These are phyloP conservation scores for Champsocephalus esox DNA, from an alignment of 2,797 vertebrate species.

Conservation along the genomic window DNA sequence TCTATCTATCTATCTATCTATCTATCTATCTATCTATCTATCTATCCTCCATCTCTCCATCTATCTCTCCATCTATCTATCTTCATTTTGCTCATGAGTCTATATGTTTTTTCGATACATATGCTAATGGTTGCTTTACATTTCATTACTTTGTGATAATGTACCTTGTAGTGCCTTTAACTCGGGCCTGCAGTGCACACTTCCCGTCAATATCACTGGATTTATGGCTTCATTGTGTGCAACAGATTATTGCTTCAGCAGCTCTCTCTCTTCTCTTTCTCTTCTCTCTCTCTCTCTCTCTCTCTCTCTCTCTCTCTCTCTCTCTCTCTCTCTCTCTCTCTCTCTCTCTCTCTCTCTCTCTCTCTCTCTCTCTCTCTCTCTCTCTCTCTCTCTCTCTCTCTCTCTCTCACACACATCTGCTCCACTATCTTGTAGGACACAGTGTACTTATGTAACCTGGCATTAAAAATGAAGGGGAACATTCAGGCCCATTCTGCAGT, in stretches of 20 bases:
- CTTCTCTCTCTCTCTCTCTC: not conserved
- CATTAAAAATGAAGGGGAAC: not conserved
- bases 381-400: slow-evolving; percentile 5
- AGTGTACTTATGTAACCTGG: not conserved
- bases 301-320: too few species aligned
- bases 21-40: slow-evolving; percentile 23
- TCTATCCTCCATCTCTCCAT: slow-evolving; percentile 8
- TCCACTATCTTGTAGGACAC: slow-evolving; percentile 13
- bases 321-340: too few species aligned
- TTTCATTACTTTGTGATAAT: slow-evolving; percentile 44
- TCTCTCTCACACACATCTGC: slow-evolving; percentile 20
- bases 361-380: slow-evolving; percentile 4
- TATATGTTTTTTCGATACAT: slow-evolving; percentile 1
- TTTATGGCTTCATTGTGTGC: slow-evolving; percentile 55
- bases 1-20: slow-evolving; percentile 23
- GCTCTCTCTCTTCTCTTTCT: not conserved
- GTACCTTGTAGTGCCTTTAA: slow-evolving; percentile 28
- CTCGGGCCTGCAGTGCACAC: slow-evolving; percentile 29
- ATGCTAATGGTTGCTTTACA: slow-evolving; percentile 20
- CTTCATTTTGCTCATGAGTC: slow-evolving; percentile 5
- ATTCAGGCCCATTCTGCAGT: not conserved
- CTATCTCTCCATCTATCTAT: slow-evolving; percentile 40
- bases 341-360: not conserved
- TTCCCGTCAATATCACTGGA: slow-evolving; percentile 40
- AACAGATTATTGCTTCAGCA: slow-evolving; percentile 49